Evolutionary conservation across 92 coral and sea anemone genomes (phyloP).

Genomic region (Paragorgia papillata): DNA sequence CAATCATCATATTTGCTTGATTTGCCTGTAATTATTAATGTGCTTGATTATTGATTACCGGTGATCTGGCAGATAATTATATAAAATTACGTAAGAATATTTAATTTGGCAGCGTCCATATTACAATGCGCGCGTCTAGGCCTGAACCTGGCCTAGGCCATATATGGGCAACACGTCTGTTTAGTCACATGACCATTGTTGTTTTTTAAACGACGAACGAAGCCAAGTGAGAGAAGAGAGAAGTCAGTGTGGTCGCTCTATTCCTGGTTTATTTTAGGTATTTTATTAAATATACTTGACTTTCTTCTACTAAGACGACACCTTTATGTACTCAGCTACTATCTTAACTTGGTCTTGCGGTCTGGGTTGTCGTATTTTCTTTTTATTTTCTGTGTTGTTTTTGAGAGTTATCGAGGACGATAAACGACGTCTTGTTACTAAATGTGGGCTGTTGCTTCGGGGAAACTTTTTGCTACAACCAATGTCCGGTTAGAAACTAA

Average conservation of each 20-base stretch:
- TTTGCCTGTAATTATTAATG: too few species aligned
- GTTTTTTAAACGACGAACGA: conserved; percentile 43
- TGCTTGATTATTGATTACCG: too few species aligned
- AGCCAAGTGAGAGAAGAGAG: background rate
- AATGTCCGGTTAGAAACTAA: background rate
- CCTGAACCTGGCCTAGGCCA: background rate
- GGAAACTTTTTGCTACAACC: background rate
- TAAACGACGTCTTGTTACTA: background rate
- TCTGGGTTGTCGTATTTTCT: background rate
- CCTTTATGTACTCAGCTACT: background rate
- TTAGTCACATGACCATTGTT: conserved; percentile 42
- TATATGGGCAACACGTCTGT: conserved; percentile 41
- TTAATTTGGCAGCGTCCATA: too few species aligned
- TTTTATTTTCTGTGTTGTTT: background rate
- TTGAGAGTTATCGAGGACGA: background rate
- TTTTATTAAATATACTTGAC: background rate
- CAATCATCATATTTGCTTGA: too few species aligned
- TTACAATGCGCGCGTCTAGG: too few species aligned
- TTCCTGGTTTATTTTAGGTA: background rate
- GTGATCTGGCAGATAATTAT: too few species aligned
- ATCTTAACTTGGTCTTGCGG: background rate
- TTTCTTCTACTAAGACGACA: background rate
- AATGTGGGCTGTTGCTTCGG: background rate
- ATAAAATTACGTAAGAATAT: too few species aligned
- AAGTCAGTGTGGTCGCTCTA: background rate